Evolutionary conservation across 2,888 invertebrate genomes (phyloP).

Genomic region (Mactromeris polynyma): DNA sequence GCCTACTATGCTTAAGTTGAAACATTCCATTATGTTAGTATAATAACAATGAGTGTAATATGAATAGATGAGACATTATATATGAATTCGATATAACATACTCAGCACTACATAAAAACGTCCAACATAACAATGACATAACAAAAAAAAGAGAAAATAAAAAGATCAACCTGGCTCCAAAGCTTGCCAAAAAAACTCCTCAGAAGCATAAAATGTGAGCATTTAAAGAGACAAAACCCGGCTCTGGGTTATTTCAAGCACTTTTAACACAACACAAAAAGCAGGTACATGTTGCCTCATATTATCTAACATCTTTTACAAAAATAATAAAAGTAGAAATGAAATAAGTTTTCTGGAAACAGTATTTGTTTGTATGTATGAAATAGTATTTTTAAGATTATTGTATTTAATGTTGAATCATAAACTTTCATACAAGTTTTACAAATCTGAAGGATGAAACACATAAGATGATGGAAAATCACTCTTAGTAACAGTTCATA

Average conservation of each 20-base stretch:
- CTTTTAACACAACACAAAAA: constrained; percentile 10
- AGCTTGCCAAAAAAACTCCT: constrained; percentile 1
- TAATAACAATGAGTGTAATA: constrained; percentile 5
- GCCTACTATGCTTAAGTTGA: not conserved
- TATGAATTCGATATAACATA: not conserved
- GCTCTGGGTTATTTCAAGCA: constrained; percentile 1
- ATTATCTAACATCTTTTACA: constrained; percentile 3
- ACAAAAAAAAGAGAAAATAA: not conserved
- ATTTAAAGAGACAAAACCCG: not conserved
- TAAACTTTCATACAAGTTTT: no score
- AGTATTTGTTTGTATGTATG: not conserved
- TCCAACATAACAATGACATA: not conserved
- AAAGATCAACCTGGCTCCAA: not conserved
- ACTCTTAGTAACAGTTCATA: no score
- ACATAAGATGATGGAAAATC: no score
- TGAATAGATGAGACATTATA: not conserved
- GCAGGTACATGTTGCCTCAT: not conserved
- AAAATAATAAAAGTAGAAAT: not conserved
- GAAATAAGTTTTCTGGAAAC: not conserved
- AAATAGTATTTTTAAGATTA: not conserved
- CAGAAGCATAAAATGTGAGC: constrained; percentile 5
- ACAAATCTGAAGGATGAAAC: no score
- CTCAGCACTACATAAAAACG: not conserved
- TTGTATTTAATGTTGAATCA: no score
- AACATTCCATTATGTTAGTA: not conserved